Base-by-base conservation (phyloP, 2,797 vertebrate genomes). In the Nyctibius grandis region DNA sequence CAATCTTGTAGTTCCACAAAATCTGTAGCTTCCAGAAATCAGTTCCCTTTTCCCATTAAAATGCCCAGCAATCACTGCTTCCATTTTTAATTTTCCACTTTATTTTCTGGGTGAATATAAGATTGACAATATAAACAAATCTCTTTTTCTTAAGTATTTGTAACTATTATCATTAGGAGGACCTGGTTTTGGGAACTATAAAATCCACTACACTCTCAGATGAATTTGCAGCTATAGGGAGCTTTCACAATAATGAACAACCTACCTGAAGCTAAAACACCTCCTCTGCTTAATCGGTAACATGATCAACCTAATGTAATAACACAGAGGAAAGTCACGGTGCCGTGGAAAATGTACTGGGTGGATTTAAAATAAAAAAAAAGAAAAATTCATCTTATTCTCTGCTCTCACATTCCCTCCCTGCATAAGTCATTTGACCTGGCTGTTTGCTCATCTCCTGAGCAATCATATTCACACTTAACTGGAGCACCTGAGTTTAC, bases 321-420 rank as follows among this genome's bases (percentile, higher is more conserved):
- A 61, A 36, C 17, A 48, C 9, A 68, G 9, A 77, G 4, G 19
- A 80, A 74, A 17, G 31, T 61, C n/a, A 51, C 1, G 2, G 11
- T 48, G 4, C 7, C 15, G 15, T 31, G 38, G 54, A 64, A 4
- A 63, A 40, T 0, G 2, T 19, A 23, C 4, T 23, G 4, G 6
- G 4, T 40, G 16, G 12, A 34, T 31, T n/a, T 25, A 11, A 8
- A 61, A 4, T 72, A 48, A 83, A 23, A 31, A 7, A 44, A 7
- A 21, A 12, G 28, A 23, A 44, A 61, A 40, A 23, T 1, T 13
- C 50, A 50, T 44, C 16, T 57, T 54, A 29, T 12, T 14, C 18
- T 54, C 26, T 63, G 3, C 26, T 85, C 8, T 72, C 40, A 51
- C 9, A 14, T 64, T 67, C 13, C 72, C 11, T 68, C 6, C 22